These are phyloP conservation scores for Penelope pileata DNA, from an alignment of 2,113 vertebrate species.

Conservation along the genomic window DNA sequence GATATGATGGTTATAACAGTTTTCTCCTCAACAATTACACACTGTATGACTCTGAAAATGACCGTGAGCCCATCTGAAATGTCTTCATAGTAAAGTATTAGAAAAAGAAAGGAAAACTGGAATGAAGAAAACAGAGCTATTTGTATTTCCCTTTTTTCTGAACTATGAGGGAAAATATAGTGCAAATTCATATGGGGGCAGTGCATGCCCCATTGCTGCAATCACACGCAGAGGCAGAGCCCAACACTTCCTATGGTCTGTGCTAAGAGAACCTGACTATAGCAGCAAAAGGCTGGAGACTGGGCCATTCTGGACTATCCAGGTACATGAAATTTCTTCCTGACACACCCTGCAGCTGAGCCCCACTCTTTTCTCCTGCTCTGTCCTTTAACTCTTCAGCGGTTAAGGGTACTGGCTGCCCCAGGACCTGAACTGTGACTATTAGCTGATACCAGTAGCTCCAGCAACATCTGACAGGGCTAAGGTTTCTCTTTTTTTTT, in stretches of 20 bases:
- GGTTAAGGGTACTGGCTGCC: background rate
- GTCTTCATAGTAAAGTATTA: background rate
- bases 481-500: background rate
- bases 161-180: background rate
- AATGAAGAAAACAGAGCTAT: background rate
- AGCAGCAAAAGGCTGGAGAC: background rate
- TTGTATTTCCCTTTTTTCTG: background rate
- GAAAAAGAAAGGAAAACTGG: background rate
- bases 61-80: background rate
- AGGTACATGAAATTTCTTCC: background rate
- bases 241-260: background rate
- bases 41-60: constrained; percentile 57
- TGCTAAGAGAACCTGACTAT: background rate
- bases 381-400: background rate
- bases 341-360: background rate
- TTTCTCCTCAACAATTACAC: constrained; percentile 64
- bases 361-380: background rate
- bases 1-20: constrained; percentile 11
- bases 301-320: rapidly evolving
- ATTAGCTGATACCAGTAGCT: background rate
- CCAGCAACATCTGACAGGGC: background rate
- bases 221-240: background rate
- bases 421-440: background rate
- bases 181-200: background rate
- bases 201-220: background rate